Evolutionary conservation across 2,113 vertebrate genomes (phyloP), one percentile per base, ranked within the genome.

Genomic region (Tylochromis polylepis): DNA sequence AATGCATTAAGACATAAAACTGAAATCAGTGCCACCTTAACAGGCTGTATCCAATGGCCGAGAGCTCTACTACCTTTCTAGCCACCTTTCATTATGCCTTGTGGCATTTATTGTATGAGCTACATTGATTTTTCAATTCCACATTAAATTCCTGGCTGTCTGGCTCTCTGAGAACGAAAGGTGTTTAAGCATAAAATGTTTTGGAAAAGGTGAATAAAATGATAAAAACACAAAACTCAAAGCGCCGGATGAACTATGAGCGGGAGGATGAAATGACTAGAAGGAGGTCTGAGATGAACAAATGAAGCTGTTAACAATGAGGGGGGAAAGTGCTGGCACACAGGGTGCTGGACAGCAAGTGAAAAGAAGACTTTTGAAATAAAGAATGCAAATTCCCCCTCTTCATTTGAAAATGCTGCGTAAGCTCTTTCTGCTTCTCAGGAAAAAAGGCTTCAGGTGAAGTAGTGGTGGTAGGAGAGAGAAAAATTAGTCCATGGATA

Each of bases 351-450:
- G 85, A 78, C 43, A 79, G 75, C 49, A 53, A 60, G 12, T 4
- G 38, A 79, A 82, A 82, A 85, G 43, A 79, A 51, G 18, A 77
- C 81, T 72, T 12, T 27, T 79, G 58, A 92, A 85, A 87, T 16
- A 77, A 81, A 60, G 80, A 84, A 94, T 89, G 81, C 84, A 87
- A 91, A 93, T 93, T 60, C 57, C 15, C 15, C 38, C 38, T 72
- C 29, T 75, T 49, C 22, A 88, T 81, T 56, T 72, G 31, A 89
- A 91, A 93, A 87, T 2, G 87, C 89, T 86, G 82, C 6, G 62
- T 88, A 85, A 91, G 90, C 91, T 81, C 43, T 81, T 34, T 80
- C 22, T 85, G 70, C 83, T 82, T 78, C 77, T 80, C 20, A 14
- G 83, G 62, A 92, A 65, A 53, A 87, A 83, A 60, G 27, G 75